A percentile compares a stretch with the other conserved stretches of the same genome.
Conservation (phyloP, 1,140 invertebrate genomes). For the Drosophila rufa region DNA sequence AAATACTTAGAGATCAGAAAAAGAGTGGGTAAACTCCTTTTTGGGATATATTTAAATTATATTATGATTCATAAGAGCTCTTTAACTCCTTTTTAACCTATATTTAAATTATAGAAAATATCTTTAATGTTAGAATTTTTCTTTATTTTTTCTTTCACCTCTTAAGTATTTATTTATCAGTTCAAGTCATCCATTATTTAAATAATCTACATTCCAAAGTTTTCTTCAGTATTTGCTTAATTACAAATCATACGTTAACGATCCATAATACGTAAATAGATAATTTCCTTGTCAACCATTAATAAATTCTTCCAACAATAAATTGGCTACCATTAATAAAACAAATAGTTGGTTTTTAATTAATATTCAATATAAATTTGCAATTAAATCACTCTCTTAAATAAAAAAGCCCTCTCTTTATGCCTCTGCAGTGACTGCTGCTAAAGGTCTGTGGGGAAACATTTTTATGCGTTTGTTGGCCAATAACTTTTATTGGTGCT, state of each 20-base stretch:
- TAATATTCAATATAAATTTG: conserved; percentile 5
- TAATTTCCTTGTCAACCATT: neutral
- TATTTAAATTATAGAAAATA: neutral
- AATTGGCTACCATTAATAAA: neutral
- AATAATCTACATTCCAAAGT: conserved; percentile 12
- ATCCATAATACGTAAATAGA: neutral
- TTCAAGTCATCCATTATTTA: conserved; percentile 6
- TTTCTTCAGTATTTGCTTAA: neutral
- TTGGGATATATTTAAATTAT: neutral
- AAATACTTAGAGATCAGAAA: neutral
- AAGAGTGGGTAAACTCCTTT: no score
- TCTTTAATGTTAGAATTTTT: no score
- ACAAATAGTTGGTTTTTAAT: no score
- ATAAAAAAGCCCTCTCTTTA: conserved; percentile 2
- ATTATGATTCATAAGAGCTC: conserved; percentile 5
- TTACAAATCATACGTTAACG: neutral
- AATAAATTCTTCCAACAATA: neutral
- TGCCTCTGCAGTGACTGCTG: neutral
- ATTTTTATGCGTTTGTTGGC: conserved; percentile 27
- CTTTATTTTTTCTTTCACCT: no score
- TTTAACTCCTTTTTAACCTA: no score
- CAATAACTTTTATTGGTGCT: conserved; percentile 35
- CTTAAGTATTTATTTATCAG: neutral
- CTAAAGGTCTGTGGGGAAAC: conserved; percentile 1
- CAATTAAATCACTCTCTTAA: conserved; percentile 5